phyloP scores from a whole-genome alignment of 2,113 vertebrate genomes.

The Galeopterus variegatus region DNA sequence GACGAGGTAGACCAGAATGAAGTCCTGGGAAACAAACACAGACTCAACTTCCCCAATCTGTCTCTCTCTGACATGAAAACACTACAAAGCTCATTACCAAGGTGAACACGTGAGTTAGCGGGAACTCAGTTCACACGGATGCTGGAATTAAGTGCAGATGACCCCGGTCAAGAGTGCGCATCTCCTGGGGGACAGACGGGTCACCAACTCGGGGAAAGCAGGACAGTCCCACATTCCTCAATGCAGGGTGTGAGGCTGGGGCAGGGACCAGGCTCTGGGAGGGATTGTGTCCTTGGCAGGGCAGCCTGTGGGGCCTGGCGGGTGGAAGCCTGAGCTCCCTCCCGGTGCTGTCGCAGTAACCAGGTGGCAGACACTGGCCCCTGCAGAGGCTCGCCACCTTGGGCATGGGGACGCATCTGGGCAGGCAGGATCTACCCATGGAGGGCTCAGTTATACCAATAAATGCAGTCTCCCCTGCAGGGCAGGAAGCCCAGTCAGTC shows the following conservation, averaged over 20 bases:
- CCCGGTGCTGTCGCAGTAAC: not conserved
- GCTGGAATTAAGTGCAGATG: not conserved
- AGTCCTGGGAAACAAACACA: not conserved
- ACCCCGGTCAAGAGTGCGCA: not conserved
- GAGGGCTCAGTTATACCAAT: not conserved
- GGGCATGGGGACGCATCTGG: not conserved
- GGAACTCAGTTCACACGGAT: too few relatives aligned
- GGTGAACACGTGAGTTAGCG: not conserved
- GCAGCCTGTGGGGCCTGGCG: not conserved
- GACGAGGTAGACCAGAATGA: not conserved
- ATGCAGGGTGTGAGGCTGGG: accelerated
- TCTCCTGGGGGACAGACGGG: accelerated
- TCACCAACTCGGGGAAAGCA: not conserved
- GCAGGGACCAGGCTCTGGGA: not conserved
- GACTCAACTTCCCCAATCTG: not conserved
- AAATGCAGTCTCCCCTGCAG: accelerated
- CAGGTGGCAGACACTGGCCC: not conserved
- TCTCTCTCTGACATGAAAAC: not conserved
- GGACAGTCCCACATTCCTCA: too few relatives aligned
- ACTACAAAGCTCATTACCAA: not conserved
- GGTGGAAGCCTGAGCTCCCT: not conserved
- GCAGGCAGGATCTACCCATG: not conserved
- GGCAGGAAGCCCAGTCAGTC: not conserved
- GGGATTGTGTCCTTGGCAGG: accelerated
- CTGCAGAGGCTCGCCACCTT: not conserved